phyloP scores from a whole-genome alignment of 1,140 invertebrate species.

The Lepeophtheirus salmonis region DNA sequence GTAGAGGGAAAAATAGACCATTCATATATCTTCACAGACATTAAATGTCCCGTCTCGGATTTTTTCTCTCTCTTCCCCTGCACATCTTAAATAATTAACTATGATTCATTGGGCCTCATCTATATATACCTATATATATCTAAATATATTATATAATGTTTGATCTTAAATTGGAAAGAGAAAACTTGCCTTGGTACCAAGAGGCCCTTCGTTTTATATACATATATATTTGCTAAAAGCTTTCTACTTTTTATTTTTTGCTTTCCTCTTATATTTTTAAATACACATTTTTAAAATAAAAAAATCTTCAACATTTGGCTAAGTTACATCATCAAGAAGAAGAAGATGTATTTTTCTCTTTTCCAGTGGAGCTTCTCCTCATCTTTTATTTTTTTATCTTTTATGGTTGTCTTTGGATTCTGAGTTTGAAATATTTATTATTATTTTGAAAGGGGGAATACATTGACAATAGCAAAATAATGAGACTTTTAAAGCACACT shows the following conservation, averaged over 20 bases:
- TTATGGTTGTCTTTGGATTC: no score
- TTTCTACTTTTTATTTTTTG: no score
- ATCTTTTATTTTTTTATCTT: no score
- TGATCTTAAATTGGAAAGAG: not conserved
- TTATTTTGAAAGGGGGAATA: no score
- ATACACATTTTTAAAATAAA: not conserved
- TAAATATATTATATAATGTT: not conserved
- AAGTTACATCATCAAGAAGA: not conserved
- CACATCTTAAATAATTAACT: not conserved
- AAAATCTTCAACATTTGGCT: not conserved
- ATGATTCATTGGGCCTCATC: not conserved
- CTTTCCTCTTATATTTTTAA: not conserved
- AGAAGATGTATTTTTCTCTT: no score
- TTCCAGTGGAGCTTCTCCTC: no score
- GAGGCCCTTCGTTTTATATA: not conserved
- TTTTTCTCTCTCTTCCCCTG: not conserved
- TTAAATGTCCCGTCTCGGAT: no score
- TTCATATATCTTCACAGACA: no score
- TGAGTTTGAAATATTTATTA: no score
- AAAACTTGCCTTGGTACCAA: not conserved
- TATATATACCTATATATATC: not conserved
- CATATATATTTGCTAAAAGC: not conserved
- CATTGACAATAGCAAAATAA: no score
- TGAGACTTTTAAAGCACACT: no score
- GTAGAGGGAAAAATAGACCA: no score